Evolutionary conservation across 2,113 vertebrate genomes (phyloP).

Genomic region (Rallus limicola): DNA sequence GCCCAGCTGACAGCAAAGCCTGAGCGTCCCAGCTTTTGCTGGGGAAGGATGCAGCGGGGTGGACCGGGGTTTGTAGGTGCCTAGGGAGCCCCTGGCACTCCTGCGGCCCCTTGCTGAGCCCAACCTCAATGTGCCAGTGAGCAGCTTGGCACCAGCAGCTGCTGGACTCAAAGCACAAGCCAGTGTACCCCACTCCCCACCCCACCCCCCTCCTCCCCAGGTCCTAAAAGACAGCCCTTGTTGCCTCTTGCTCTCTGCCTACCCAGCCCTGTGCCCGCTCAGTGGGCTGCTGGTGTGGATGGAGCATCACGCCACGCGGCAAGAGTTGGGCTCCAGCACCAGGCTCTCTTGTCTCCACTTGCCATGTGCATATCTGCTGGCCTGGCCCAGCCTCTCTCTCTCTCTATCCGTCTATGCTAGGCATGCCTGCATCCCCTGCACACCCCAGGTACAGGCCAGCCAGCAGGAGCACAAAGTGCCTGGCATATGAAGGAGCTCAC

Average conservation of each 20-base stretch:
- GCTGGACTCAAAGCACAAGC: constrained; percentile 74
- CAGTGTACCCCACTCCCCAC: constrained; percentile 38
- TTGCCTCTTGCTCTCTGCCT: background rate
- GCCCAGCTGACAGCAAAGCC: constrained; percentile 89
- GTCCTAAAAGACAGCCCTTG: constrained; percentile 28
- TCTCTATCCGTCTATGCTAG: constrained; percentile 25
- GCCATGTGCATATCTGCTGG: background rate
- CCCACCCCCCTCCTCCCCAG: background rate
- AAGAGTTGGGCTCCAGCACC: background rate
- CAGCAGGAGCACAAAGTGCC: constrained; percentile 86
- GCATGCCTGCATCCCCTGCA: background rate
- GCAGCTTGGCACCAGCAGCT: constrained; percentile 27
- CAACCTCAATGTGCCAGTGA: background rate
- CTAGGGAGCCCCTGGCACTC: background rate
- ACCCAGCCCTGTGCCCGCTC: background rate
- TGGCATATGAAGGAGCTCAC: constrained; percentile 93
- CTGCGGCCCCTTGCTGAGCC: background rate
- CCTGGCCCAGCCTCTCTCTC: background rate
- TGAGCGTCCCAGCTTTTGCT: constrained; percentile 69
- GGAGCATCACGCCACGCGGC: background rate
- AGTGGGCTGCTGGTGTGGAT: background rate
- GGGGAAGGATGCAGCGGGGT: background rate
- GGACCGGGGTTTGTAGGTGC: constrained; percentile 1
- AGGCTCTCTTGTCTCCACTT: background rate
- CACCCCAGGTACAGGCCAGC: constrained; percentile 1